These are phyloP conservation scores for Apamea epomidion DNA, from an alignment of 2,888 invertebrate species.

Conservation along the genomic window DNA sequence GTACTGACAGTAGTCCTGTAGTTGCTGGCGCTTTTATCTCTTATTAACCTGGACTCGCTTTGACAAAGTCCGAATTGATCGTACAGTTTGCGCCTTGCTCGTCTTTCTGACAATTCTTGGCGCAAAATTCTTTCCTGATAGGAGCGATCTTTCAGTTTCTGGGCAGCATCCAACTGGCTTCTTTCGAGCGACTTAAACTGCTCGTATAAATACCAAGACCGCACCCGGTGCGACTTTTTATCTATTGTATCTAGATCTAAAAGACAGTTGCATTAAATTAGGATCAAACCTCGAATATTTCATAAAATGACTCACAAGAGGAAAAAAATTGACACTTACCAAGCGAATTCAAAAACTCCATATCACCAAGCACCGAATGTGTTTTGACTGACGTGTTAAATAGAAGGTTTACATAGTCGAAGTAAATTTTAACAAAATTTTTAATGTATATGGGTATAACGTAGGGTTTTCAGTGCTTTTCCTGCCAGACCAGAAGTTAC, in stretches of 20 bases:
- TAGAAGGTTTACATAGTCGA: conserved; percentile 71
- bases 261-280: conserved; percentile 54
- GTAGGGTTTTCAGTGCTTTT: conserved; percentile 54
- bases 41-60: conserved; percentile 72
- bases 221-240: conserved; percentile 82
- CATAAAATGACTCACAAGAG: not conserved
- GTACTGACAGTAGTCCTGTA: conserved; percentile 68
- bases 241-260: conserved; percentile 78
- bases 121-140: conserved; percentile 81
- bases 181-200: conserved; percentile 85
- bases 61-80: conserved; percentile 73
- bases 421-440: conserved; percentile 65
- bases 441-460: conserved; percentile 51
- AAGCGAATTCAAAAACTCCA: conserved; percentile 83
- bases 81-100: conserved; percentile 78
- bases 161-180: conserved; percentile 81
- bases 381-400: conserved; percentile 48
- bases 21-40: conserved; percentile 63
- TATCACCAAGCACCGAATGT: conserved; percentile 66
- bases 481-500: conserved; percentile 58
- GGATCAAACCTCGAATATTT: not conserved
- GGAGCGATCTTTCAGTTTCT: conserved; percentile 78
- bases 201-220: conserved; percentile 87
- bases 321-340: conserved; percentile 70
- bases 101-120: conserved; percentile 81